These are phyloP conservation scores for Shargacucullia verbasci DNA, from an alignment of 2,888 invertebrate genomes.

Conservation along the genomic window DNA sequence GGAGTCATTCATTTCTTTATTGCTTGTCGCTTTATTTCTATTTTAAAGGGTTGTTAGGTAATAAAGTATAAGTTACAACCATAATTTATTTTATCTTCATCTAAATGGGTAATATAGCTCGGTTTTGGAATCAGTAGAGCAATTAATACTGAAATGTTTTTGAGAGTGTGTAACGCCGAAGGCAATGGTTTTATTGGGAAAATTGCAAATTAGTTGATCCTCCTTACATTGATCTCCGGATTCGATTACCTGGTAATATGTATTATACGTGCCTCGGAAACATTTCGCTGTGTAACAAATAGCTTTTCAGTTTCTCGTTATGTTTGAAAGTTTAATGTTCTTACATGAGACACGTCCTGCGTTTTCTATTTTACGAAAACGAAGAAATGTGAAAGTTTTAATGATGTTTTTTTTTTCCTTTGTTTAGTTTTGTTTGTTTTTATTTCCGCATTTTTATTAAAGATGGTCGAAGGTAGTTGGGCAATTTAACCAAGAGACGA, in stretches of 20 bases:
- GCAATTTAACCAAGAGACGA: no score
- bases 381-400: constrained; percentile 66
- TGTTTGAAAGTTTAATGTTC: constrained; percentile 65
- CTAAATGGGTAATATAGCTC: constrained; percentile 79
- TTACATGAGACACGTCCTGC: constrained; percentile 68
- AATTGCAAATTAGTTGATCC: constrained; percentile 81
- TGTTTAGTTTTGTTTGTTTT: constrained; percentile 28
- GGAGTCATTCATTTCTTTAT: constrained; percentile 55
- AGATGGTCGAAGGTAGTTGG: constrained; percentile 1
- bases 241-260: constrained; percentile 76
- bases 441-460: constrained; percentile 31
- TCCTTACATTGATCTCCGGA: constrained; percentile 69
- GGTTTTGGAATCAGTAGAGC: constrained; percentile 72
- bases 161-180: constrained; percentile 67
- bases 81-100: constrained; percentile 79
- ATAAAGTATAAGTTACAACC: constrained; percentile 64
- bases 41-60: constrained; percentile 55
- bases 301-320: constrained; percentile 68
- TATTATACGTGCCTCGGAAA: constrained; percentile 71
- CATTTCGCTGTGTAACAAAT: constrained; percentile 64
- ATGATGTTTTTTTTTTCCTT: constrained; percentile 64
- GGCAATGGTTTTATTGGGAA: constrained; percentile 82
- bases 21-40: constrained; percentile 58
- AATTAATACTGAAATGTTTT: constrained; percentile 76
- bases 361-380: constrained; percentile 64